phyloP scores from a whole-genome alignment of 2,113 vertebrate species.

The Gopherus evgoodei region DNA sequence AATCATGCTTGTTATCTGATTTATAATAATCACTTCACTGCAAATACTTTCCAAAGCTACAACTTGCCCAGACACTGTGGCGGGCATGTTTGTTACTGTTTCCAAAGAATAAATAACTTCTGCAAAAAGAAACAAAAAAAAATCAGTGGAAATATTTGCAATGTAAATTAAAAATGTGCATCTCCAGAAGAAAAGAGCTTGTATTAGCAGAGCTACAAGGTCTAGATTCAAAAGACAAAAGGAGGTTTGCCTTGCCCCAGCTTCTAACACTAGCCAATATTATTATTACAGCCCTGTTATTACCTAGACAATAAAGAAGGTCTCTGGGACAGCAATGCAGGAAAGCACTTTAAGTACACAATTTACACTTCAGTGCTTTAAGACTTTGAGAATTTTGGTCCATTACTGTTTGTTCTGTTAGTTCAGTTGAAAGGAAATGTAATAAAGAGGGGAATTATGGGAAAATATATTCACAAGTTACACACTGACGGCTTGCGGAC shows the following conservation, averaged over 20 bases:
- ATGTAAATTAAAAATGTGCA: background rate
- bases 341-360: background rate
- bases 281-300: background rate
- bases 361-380: background rate
- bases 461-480: background rate
- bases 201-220: background rate
- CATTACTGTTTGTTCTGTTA: constrained; percentile 38
- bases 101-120: background rate
- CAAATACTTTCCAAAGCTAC: background rate
- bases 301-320: constrained; percentile 37
- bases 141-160: background rate
- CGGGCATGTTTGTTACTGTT: background rate
- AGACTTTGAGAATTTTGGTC: background rate
- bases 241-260: background rate
- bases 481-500: background rate
- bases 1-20: background rate
- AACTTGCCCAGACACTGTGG: background rate
- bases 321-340: background rate
- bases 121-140: background rate
- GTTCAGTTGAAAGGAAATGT: constrained; percentile 3
- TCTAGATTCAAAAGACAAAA: constrained; percentile 40
- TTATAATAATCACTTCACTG: background rate
- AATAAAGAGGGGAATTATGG: background rate
- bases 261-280: background rate
- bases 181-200: background rate